A percentile compares a stretch with the other conserved stretches of the same genome.
Evolutionary conservation across 2,797 vertebrate genomes (phyloP).

Genomic region (Microtus obscurus): DNA sequence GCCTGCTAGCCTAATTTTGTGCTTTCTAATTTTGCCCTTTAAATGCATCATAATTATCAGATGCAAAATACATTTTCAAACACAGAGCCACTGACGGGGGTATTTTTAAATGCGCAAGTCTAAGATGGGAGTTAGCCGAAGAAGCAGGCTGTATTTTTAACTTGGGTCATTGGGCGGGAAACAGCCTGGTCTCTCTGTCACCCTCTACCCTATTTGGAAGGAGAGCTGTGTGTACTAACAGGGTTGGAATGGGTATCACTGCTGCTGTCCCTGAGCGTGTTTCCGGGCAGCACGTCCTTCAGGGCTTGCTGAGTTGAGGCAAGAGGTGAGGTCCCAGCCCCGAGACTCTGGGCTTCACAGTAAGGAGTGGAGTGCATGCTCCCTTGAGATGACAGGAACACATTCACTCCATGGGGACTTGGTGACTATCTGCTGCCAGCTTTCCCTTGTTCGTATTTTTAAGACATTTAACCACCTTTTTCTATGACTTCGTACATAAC

Average conservation of each 20-base stretch:
- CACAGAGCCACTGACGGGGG: slow-evolving; percentile 76
- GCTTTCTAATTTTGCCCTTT: slow-evolving; percentile 84
- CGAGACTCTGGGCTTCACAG: not conserved
- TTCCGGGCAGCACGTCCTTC: not conserved
- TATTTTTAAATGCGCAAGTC: slow-evolving; percentile 81
- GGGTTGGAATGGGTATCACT: not conserved
- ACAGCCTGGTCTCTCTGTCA: slow-evolving; percentile 59
- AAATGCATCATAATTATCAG: slow-evolving; percentile 84
- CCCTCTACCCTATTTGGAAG: slow-evolving; percentile 14
- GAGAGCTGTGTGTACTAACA: slow-evolving; percentile 12
- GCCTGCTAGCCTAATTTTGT: slow-evolving; percentile 80
- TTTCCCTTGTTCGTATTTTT: not conserved
- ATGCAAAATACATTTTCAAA: slow-evolving; percentile 83
- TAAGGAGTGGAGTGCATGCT: rapidly evolving
- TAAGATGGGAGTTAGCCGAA: slow-evolving; percentile 64
- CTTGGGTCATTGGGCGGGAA: slow-evolving; percentile 58
- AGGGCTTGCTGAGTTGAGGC: not conserved
- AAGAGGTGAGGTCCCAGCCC: not conserved
- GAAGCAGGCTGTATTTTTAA: slow-evolving; percentile 80
- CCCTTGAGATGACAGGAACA: not conserved
- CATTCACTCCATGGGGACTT: not conserved
- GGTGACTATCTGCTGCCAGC: not conserved
- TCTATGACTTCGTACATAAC: not conserved
- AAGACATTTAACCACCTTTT: not conserved
- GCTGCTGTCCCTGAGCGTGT: not conserved